Conservation (phyloP, 2,888 invertebrate species). For the Didymodactylos carnosus region DNA sequence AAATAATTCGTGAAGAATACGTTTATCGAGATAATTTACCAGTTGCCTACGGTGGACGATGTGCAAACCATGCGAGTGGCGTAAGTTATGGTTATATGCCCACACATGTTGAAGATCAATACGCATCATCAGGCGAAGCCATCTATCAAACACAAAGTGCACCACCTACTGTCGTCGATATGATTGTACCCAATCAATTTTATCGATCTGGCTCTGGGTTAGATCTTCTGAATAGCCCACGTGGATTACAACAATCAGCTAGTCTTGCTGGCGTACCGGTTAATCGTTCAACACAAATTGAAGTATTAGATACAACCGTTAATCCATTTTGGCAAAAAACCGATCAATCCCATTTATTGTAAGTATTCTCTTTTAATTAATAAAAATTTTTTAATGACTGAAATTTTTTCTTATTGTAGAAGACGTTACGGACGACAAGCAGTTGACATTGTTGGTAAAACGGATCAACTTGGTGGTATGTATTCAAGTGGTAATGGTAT, state of each 20-base stretch:
- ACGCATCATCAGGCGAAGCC: too few relatives aligned
- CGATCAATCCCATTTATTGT: background rate
- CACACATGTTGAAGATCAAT: background rate
- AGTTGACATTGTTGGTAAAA: background rate
- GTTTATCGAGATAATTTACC: constrained; percentile 3
- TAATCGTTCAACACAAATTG: background rate
- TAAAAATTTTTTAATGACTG: too few relatives aligned
- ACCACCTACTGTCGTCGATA: background rate
- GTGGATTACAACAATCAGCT: too few relatives aligned
- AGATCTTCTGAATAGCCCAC: background rate
- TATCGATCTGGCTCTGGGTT: background rate
- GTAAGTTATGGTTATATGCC: background rate
- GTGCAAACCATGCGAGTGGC: background rate
- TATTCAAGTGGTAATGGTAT: too few relatives aligned
- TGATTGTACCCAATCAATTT: background rate
- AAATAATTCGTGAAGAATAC: background rate
- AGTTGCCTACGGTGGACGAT: background rate
- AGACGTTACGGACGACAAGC: background rate
- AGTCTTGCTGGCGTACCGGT: background rate
- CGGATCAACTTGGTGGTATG: background rate
- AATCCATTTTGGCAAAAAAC: background rate
- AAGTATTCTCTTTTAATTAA: too few relatives aligned
- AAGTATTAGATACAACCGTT: background rate
- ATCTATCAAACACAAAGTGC: background rate
- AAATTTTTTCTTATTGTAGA: too few relatives aligned